Base-by-base conservation (phyloP, 2,797 vertebrate species). In the Coreius guichenoti region DNA sequence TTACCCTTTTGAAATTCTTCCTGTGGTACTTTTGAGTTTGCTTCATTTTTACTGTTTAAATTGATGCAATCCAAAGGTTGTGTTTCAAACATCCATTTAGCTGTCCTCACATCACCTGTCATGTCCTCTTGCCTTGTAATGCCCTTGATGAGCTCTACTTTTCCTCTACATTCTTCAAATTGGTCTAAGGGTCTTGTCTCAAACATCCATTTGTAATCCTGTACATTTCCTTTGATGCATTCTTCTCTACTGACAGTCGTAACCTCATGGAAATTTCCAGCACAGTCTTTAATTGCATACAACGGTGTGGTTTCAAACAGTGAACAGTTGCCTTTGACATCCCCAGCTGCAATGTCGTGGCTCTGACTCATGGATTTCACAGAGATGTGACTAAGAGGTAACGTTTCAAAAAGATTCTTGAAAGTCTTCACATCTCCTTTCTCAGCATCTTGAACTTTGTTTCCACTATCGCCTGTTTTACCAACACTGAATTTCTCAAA, bases 81-180 rank as follows among this genome's bases (percentile, higher is more conserved):
- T 26, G 97, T 99, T 94, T 99, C 97, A 92, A 99, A 99, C 81
- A 99, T 90, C 97, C 97, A 99, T 91, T 97, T 97, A 21, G 97
- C 97, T 49, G 96, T 97, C 94, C 97, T 98, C 31, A 98, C 97
- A 61, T 98, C 96, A 29, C 97, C 97, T 0, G 97, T 94, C 90
- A 96, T 93, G 11, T 98, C 95, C 91, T 98, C 97, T 93, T 97
- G 94, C 86, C 97, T 96, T 73, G 97, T 97, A 89, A 99, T 98
- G 8, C 97, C 97, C 93, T 96, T 97, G 49, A 99, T 98, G 69
- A 99, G 91, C 91, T 98, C 96, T 87, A 96, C 96, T 90, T 97
- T 97, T 86, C 95, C 90, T 81, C 96, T 93, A 82, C 96, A 97
- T 89, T 97, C 97, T 26, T 97, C 96, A 93, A 98, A 98, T 85